phyloP scores from a whole-genome alignment of 2,797 vertebrate species.

The Limnodromus scolopaceus region DNA sequence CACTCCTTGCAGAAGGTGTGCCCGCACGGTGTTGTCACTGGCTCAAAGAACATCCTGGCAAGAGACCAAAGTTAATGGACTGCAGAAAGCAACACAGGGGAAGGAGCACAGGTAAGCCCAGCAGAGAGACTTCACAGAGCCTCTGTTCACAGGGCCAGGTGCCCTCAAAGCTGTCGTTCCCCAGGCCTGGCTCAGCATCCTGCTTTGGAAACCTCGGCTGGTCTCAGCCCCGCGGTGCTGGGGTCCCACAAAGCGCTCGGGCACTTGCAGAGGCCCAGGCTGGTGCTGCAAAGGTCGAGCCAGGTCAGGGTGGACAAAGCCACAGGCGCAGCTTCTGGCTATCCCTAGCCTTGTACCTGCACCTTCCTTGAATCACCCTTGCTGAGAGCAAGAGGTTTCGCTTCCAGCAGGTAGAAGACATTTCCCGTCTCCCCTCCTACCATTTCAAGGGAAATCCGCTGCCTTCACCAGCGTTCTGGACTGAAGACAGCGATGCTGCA shows the following conservation, averaged over 20 bases:
- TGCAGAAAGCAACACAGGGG: background rate
- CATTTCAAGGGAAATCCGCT: background rate
- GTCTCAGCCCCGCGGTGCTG: background rate
- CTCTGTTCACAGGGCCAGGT: background rate
- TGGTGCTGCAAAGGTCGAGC: background rate
- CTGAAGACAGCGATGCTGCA: background rate
- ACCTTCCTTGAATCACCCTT: background rate
- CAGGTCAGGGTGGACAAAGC: background rate
- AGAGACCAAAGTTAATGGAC: background rate
- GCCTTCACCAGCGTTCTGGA: background rate
- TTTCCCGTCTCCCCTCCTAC: background rate
- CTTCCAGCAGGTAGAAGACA: background rate
- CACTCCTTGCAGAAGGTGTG: conserved; percentile 94
- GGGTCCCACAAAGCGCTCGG: background rate
- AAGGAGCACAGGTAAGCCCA: background rate
- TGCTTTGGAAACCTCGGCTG: background rate
- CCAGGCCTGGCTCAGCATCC: background rate
- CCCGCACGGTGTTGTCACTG: conserved; percentile 91
- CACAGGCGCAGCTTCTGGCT: background rate
- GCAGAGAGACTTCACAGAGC: background rate
- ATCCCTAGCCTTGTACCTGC: background rate
- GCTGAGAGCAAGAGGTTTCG: background rate
- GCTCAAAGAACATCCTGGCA: conserved; percentile 88
- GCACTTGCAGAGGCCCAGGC: background rate
- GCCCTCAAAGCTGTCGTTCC: background rate